Percentiles rank a stretch among this genome's conserved stretches.
Evolutionary conservation across 2,113 vertebrate species (phyloP).

Genomic region (Synchiropus splendidus): DNA sequence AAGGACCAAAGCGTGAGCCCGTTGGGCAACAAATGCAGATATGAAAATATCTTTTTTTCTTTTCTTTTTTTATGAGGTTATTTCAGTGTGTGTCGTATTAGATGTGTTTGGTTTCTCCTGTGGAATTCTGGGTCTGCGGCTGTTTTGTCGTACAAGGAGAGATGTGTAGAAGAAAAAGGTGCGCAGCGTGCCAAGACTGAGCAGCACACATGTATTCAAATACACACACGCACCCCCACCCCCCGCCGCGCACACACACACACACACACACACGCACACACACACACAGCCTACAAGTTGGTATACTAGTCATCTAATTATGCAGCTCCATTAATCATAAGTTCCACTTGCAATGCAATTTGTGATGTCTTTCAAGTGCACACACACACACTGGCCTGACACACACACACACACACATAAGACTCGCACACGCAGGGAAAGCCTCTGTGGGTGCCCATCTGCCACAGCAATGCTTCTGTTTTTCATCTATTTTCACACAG

Average conservation of each 20-base stretch:
- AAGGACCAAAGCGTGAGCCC: constrained; percentile 25
- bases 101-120: constrained; percentile 24
- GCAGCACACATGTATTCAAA: background rate
- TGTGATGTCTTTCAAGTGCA: background rate
- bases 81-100: constrained; percentile 7
- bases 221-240: constrained; percentile 9
- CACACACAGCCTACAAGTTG: constrained; percentile 13
- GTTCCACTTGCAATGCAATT: constrained; percentile 9
- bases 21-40: constrained; percentile 27
- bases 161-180: constrained; percentile 8
- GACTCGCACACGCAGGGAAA: constrained; percentile 10
- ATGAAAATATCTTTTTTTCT: constrained; percentile 12
- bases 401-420: background rate
- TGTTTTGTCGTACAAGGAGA: constrained; percentile 5
- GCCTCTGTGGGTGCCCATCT: constrained; percentile 19
- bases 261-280: constrained; percentile 13
- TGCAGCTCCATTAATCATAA: constrained; percentile 1
- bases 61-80: constrained; percentile 3
- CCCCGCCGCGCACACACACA: constrained; percentile 4
- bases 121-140: constrained; percentile 10
- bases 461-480: constrained; percentile 8
- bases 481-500: constrained; percentile 18
- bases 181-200: constrained; percentile 9
- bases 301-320: constrained; percentile 8
- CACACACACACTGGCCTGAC: constrained; percentile 6